Percentiles rank a stretch among this genome's conserved stretches.
Evolutionary conservation across 2,797 vertebrate species (phyloP).

Genomic region (Sebastes variabilis): DNA sequence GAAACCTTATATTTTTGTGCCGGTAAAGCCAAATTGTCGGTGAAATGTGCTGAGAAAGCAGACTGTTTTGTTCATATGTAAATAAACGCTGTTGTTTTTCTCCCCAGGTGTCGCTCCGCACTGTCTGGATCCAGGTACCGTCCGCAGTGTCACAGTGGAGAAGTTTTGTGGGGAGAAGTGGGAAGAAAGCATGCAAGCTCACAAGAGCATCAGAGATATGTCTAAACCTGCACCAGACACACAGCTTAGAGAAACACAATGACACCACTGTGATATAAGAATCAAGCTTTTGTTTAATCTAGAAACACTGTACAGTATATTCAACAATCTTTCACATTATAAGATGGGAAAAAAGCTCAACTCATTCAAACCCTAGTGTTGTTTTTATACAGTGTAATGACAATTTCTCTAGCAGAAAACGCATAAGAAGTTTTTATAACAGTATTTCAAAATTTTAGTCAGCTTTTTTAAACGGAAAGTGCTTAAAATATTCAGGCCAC

Average conservation of each 20-base stretch:
- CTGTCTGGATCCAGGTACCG: conserved; percentile 92
- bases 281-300: conserved; percentile 12
- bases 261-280: neutral
- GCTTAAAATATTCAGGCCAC: neutral
- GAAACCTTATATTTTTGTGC: neutral
- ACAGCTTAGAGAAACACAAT: conserved; percentile 9
- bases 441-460: neutral
- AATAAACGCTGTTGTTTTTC: neutral
- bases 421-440: neutral
- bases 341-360: neutral
- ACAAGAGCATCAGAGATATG: conserved; percentile 89
- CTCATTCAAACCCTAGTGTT: neutral
- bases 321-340: neutral
- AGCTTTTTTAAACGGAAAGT: neutral
- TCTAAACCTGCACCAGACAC: conserved; percentile 80
- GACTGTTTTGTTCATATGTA: neutral
- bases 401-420: conserved; percentile 1
- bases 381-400: conserved; percentile 46
- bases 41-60: neutral
- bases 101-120: conserved; percentile 90
- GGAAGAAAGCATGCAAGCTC: conserved; percentile 91
- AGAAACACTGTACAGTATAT: conserved; percentile 10
- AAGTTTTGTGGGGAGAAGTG: conserved; percentile 90
- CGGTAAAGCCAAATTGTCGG: neutral
- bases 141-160: conserved; percentile 86